These are phyloP conservation scores for Cephus sareptanus DNA, from an alignment of 2,888 invertebrate species.

Conservation along the genomic window DNA sequence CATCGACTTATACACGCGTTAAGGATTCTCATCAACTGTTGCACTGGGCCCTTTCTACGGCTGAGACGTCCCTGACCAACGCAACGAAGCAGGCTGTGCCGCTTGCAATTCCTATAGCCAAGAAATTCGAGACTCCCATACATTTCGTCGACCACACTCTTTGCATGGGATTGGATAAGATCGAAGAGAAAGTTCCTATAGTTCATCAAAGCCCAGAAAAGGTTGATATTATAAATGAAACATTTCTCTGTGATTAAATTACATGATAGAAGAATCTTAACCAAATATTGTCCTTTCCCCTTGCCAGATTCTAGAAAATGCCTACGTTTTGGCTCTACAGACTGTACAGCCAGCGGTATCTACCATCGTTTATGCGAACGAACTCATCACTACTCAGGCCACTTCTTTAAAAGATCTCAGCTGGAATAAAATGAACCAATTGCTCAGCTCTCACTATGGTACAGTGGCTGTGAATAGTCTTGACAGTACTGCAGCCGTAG, in stretches of 20 bases:
- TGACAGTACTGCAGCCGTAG: slow-evolving; percentile 75
- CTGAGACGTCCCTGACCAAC: slow-evolving; percentile 68
- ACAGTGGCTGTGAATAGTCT: slow-evolving; percentile 75
- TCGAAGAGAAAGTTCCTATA: slow-evolving; percentile 75
- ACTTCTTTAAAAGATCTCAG: slow-evolving; percentile 75
- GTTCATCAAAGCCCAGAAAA: slow-evolving; percentile 73
- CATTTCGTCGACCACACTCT: slow-evolving; percentile 74
- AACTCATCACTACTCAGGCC: slow-evolving; percentile 71
- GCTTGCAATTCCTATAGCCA: slow-evolving; percentile 72
- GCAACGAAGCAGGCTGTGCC: slow-evolving; percentile 68
- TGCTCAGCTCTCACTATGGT: slow-evolving; percentile 77
- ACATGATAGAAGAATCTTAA: too few relatives aligned
- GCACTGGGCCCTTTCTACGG: slow-evolving; percentile 73
- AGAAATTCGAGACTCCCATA: slow-evolving; percentile 69
- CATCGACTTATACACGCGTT: slow-evolving; percentile 51
- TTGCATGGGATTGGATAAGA: slow-evolving; percentile 75
- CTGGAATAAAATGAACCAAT: slow-evolving; percentile 79
- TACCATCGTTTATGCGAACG: slow-evolving; percentile 68
- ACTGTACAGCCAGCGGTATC: slow-evolving; percentile 50
- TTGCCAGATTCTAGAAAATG: slow-evolving; percentile 54
- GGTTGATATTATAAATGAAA: slow-evolving; percentile 34
- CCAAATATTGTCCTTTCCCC: background rate
- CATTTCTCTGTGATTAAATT: too few relatives aligned
- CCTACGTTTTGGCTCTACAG: slow-evolving; percentile 47
- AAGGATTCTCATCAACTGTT: slow-evolving; percentile 63